Evolutionary conservation across 1,140 invertebrate genomes (phyloP).

Genomic region (Tetraneura akinire): DNA sequence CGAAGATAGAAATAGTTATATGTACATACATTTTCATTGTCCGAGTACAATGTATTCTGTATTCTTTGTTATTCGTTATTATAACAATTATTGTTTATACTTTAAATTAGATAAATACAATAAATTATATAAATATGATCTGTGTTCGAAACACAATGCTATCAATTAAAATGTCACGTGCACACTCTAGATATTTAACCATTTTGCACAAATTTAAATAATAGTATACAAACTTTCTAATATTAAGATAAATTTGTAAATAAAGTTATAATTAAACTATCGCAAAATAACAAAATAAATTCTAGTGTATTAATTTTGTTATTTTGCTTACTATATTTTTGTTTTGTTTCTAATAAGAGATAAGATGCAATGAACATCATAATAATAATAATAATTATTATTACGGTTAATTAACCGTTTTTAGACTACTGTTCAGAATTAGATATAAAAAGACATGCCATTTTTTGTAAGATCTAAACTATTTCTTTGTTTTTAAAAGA

Average conservation of each 20-base stretch:
- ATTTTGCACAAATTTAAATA: conserved; percentile 6
- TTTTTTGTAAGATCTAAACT: neutral
- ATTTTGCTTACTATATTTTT: conserved; percentile 16
- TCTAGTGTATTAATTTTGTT: neutral
- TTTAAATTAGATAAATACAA: neutral
- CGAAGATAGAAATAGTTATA: too few species aligned
- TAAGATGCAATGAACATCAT: neutral
- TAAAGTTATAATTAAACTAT: too few species aligned
- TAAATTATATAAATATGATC: neutral
- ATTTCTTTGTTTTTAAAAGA: neutral
- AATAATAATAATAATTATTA: too few species aligned
- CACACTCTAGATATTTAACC: neutral
- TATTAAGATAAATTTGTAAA: conserved; percentile 22
- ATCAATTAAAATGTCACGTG: neutral
- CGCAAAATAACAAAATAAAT: conserved; percentile 26
- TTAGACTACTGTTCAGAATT: too few species aligned
- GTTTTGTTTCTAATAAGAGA: neutral
- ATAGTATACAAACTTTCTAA: conserved; percentile 7
- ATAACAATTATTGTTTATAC: neutral
- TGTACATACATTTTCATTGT: too few species aligned
- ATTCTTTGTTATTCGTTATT: neutral
- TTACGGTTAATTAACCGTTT: neutral
- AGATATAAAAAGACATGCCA: neutral
- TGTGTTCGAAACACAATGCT: neutral
- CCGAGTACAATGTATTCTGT: neutral